Conservation (phyloP, 2,888 invertebrate genomes). For the Xylota segnis region DNA sequence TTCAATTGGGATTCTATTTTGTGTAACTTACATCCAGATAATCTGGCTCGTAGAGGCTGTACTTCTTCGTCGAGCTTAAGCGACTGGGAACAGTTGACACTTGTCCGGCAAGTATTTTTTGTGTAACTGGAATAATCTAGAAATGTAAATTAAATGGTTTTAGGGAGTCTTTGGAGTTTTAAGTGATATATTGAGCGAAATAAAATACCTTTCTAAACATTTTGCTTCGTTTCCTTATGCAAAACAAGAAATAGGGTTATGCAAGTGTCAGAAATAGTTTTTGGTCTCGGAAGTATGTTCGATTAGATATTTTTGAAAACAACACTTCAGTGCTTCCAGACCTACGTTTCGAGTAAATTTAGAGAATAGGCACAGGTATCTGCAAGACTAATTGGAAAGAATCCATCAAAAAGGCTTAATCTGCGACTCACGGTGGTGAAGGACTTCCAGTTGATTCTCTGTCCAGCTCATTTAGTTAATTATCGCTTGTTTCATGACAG, state of each 20-base stretch:
- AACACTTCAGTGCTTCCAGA: not conserved
- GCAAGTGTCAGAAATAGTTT: slow-evolving; percentile 53
- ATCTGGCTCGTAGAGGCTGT: slow-evolving; percentile 88
- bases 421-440: too few species aligned
- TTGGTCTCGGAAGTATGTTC: not conserved
- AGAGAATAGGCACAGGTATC: too few species aligned
- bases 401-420: too few species aligned
- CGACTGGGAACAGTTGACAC: slow-evolving; percentile 36
- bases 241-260: slow-evolving; percentile 62
- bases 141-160: not conserved
- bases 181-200: slow-evolving; percentile 8
- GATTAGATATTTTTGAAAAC: not conserved
- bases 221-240: not conserved
- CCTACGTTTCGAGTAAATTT: too few species aligned
- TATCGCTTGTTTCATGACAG: too few species aligned
- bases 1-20: not conserved
- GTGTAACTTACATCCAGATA: slow-evolving; percentile 88
- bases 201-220: slow-evolving; percentile 62
- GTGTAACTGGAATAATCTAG: slow-evolving; percentile 50
- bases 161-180: not conserved
- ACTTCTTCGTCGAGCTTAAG: slow-evolving; percentile 61
- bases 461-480: too few species aligned
- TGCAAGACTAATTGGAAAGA: too few species aligned
- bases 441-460: too few species aligned
- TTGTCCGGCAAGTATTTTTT: slow-evolving; percentile 39